Conservation (phyloP, 1,140 invertebrate genomes). For the Drosophila baimaii region DNA sequence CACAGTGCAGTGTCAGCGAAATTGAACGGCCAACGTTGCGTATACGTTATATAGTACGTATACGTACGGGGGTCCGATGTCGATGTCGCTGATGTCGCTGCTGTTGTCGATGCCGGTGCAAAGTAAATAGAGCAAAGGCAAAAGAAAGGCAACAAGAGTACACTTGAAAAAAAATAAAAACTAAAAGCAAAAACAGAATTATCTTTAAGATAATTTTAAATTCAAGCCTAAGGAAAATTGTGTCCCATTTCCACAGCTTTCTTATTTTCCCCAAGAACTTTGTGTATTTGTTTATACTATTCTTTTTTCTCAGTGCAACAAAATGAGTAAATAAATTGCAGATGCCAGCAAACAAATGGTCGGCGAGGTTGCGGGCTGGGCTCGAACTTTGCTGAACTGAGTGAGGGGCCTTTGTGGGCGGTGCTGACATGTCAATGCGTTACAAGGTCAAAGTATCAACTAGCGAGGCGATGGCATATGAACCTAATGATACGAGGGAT, state of each 20-base stretch:
- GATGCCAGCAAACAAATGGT: conserved; percentile 67
- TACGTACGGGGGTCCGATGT: conserved; percentile 12
- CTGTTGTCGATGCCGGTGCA: conserved; percentile 53
- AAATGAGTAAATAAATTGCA: conserved; percentile 70
- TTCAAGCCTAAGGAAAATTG: neutral
- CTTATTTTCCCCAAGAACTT: neutral
- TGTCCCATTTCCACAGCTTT: too few relatives aligned
- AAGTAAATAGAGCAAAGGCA: conserved; percentile 59
- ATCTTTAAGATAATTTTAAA: neutral
- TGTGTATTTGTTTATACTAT: neutral
- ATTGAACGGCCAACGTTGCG: conserved; percentile 29
- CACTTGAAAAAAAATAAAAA: neutral
- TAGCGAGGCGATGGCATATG: conserved; percentile 68
- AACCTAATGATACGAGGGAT: conserved; percentile 68
- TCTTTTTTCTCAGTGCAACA: conserved; percentile 2
- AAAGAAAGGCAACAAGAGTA: neutral
- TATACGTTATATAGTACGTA: conserved; percentile 26
- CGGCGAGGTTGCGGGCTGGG: conserved; percentile 18
- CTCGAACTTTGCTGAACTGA: conserved; percentile 42
- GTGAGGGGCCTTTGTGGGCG: conserved; percentile 15
- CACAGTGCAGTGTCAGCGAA: conserved; percentile 39
- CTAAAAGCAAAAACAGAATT: too few relatives aligned
- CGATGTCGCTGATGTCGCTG: conserved; percentile 28
- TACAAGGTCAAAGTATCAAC: conserved; percentile 74
- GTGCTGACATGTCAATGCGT: conserved; percentile 51